Base-by-base conservation (phyloP, 2,888 invertebrate genomes). In the Hipparchia semele region DNA sequence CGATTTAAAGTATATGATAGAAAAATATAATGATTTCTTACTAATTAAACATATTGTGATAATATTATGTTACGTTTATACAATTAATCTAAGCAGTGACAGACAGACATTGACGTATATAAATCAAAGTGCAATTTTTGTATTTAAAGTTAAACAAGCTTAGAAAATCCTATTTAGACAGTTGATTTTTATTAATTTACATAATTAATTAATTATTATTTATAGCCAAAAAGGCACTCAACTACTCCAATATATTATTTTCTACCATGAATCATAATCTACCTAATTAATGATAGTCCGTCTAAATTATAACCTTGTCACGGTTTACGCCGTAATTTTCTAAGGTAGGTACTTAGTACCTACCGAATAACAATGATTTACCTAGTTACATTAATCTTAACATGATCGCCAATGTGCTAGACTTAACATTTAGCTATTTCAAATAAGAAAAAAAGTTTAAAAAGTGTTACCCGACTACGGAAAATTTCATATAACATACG, bases 201-300 rank as follows among this genome's bases (percentile, higher is more conserved):
- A 6, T 46, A 6, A 46, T 10, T 8, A 59, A 60, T 59, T 59
- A 23, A 33, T 60, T 12, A 60, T 60, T 39, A 23, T 58, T 60
- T 60, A 60, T 10, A 60, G 10, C 33, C 10, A 9, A 60, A 39
- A 39, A 39, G 10, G 59, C 59, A 12, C 23, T 10, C 4, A 59
- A 60, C 39, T 60, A 60, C 33, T 60, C 12, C 6, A 60, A 60
- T 60, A 39, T 60, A 39, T 60, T 2, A 60, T 60, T 59, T 60
- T 60, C 59, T 39, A 60, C 5, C 59, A 39, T 60, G 59, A 60
- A 33, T 60, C 39, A 60, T 60, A 10, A 59, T 5, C 10, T 39
- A 60, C 3, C 39, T 60, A 39, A 39, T 60, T 60, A 60, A 60
- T 39, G 39, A 60, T 60, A 56, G 33, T 60, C 59, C 10, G 59